Evolutionary conservation across 2,888 invertebrate species (phyloP).

Genomic region (Pecten maximus): DNA sequence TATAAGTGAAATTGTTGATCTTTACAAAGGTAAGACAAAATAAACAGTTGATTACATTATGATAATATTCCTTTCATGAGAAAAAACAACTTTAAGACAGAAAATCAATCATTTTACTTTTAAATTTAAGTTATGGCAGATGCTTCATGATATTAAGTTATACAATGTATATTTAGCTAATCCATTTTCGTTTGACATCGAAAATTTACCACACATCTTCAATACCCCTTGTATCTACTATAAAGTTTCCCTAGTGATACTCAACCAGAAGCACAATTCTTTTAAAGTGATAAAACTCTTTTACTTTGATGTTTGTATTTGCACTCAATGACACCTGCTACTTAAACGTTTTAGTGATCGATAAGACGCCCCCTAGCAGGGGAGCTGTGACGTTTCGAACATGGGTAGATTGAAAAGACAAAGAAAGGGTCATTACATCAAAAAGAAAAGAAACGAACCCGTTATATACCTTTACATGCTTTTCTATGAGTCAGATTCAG

Average conservation of each 20-base stretch:
- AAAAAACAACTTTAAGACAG: background rate
- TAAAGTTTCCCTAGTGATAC: background rate
- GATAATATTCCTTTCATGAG: background rate
- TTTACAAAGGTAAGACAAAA: background rate
- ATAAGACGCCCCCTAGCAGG: background rate
- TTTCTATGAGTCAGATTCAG: slow-evolving; percentile 22
- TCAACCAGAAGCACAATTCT: background rate
- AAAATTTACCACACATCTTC: background rate
- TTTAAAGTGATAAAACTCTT: slow-evolving; percentile 25
- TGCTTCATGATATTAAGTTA: background rate
- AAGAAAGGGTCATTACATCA: background rate
- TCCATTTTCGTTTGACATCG: background rate
- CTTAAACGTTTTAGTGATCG: slow-evolving; percentile 1
- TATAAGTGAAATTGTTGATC: background rate
- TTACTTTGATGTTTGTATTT: slow-evolving; percentile 1
- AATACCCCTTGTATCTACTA: background rate
- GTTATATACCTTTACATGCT: background rate
- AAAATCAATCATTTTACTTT: slow-evolving; percentile 9
- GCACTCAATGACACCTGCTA: slow-evolving; percentile 20
- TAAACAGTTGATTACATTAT: background rate
- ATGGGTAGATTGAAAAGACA: slow-evolving; percentile 33
- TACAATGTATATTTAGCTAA: slow-evolving; percentile 20
- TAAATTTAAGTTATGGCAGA: background rate
- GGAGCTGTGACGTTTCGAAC: slow-evolving; percentile 31
- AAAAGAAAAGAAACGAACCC: slow-evolving; percentile 24